These are phyloP conservation scores for Laticauda colubrina DNA, from an alignment of 2,113 vertebrate species.

Conservation along the genomic window DNA sequence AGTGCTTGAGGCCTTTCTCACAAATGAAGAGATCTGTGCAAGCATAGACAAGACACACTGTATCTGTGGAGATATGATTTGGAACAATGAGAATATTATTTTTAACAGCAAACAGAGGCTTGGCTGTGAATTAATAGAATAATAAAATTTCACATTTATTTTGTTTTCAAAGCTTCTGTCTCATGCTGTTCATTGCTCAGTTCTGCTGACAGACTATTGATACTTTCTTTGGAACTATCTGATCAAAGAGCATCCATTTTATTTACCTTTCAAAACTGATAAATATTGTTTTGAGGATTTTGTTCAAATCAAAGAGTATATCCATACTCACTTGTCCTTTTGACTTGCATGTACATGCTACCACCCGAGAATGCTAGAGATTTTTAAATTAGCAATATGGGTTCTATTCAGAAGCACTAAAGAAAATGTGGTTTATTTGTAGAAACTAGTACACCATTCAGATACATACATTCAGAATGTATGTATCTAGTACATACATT, in stretches of 20 bases:
- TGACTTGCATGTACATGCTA: slow-evolving; percentile 56
- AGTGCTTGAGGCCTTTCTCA: slow-evolving; percentile 48
- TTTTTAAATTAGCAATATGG: slow-evolving; percentile 57
- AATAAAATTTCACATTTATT: slow-evolving; percentile 54
- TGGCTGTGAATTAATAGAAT: slow-evolving; percentile 59
- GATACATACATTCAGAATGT: no score
- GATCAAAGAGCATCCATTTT: slow-evolving; percentile 53
- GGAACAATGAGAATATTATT: slow-evolving; percentile 58
- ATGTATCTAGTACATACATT: no score
- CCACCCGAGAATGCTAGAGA: slow-evolving; percentile 51
- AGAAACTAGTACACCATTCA: slow-evolving; percentile 53
- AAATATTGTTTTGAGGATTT: slow-evolving; percentile 44
- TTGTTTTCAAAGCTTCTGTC: slow-evolving; percentile 54
- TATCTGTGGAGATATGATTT: slow-evolving; percentile 57
- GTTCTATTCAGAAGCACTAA: slow-evolving; percentile 60
- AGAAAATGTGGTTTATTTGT: slow-evolving; percentile 54
- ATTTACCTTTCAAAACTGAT: slow-evolving; percentile 62
- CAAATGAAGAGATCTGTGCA: slow-evolving; percentile 53
- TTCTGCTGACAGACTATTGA: slow-evolving; percentile 54
- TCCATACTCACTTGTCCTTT: slow-evolving; percentile 60
- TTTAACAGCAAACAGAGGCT: slow-evolving; percentile 54
- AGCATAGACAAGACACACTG: slow-evolving; percentile 49
- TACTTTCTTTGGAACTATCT: slow-evolving; percentile 55
- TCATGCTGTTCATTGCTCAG: slow-evolving; percentile 45
- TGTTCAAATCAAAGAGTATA: background rate